Percentiles rank a stretch among this genome's conserved stretches.
These are phyloP conservation scores for Tetragonisca angustula DNA, from an alignment of 2,888 invertebrate genomes.

Conservation along the genomic window DNA sequence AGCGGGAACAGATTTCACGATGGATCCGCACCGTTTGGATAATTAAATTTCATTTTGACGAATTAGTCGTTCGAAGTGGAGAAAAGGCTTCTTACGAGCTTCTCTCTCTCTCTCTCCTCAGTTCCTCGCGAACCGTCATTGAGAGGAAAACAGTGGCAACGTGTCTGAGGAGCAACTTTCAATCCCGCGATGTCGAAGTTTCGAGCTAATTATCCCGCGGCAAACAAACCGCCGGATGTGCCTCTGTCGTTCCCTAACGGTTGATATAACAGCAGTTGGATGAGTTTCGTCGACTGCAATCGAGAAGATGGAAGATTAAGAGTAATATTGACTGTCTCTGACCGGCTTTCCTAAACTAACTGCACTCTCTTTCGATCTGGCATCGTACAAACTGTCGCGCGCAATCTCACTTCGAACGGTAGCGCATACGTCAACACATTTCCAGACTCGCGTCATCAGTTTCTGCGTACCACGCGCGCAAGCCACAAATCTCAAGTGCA, in stretches of 20 bases:
- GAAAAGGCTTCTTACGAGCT: neutral
- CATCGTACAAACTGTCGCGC: no score
- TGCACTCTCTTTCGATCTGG: slow-evolving; percentile 2
- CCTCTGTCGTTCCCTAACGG: slow-evolving; percentile 1
- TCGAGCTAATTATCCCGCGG: slow-evolving; percentile 43
- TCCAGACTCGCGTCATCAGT: neutral
- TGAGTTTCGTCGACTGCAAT: slow-evolving; percentile 20
- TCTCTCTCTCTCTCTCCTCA: neutral
- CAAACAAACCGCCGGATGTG: slow-evolving; percentile 33
- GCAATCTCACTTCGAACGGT: neutral
- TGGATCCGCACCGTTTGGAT: slow-evolving; percentile 34
- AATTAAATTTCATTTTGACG: slow-evolving; percentile 49
- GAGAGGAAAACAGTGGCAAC: neutral
- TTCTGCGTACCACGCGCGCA: no score
- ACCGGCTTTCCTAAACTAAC: slow-evolving; percentile 5
- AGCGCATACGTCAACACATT: neutral
- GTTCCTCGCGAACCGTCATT: neutral
- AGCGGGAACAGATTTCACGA: slow-evolving; percentile 4
- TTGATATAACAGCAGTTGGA: neutral
- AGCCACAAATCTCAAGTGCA: slow-evolving; percentile 1
- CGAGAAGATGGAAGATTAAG: slow-evolving; percentile 21
- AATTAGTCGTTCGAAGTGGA: slow-evolving; percentile 24
- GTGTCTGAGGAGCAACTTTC: slow-evolving; percentile 33
- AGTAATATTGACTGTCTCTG: slow-evolving; percentile 44
- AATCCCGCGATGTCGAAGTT: slow-evolving; percentile 30